Evolutionary conservation across 2,113 vertebrate species (phyloP).

Genomic region (Gymnorhina tibicen): DNA sequence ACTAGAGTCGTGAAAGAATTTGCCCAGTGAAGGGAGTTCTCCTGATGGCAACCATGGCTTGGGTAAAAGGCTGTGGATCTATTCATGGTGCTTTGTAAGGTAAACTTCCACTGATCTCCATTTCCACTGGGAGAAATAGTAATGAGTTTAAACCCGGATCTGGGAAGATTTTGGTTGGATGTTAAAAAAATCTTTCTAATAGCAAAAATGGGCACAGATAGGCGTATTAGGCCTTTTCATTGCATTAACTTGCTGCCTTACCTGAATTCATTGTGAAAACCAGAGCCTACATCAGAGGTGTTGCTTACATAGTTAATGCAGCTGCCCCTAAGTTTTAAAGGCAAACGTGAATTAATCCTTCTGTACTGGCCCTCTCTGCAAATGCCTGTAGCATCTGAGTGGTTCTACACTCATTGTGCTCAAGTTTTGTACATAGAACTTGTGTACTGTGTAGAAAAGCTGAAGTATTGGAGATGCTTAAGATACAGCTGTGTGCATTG

Average conservation of each 20-base stretch:
- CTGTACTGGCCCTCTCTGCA: not conserved
- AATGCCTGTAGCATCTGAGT: not conserved
- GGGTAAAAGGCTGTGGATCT: not conserved
- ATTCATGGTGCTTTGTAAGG: not conserved
- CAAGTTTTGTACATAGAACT: not conserved
- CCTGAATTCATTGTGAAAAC: not conserved
- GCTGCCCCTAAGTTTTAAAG: not conserved
- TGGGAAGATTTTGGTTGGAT: not conserved
- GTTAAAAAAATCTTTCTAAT: not conserved
- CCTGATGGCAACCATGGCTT: not conserved
- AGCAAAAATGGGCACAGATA: not conserved
- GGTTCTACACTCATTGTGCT: not conserved
- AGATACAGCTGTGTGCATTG: not conserved
- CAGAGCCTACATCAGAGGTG: not conserved
- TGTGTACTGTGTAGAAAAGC: not conserved
- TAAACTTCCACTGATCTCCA: not conserved
- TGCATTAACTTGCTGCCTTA: not conserved
- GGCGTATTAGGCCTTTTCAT: not conserved
- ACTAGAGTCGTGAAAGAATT: not conserved
- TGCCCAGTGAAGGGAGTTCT: not conserved
- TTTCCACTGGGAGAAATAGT: not conserved
- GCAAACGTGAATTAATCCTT: not conserved
- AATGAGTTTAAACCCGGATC: not conserved
- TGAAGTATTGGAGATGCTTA: not conserved
- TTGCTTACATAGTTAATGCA: not conserved